Evolutionary conservation across 2,113 vertebrate species (phyloP), one percentile per base, ranked within the genome.

Genomic region (Emydocephalus ijimae): DNA sequence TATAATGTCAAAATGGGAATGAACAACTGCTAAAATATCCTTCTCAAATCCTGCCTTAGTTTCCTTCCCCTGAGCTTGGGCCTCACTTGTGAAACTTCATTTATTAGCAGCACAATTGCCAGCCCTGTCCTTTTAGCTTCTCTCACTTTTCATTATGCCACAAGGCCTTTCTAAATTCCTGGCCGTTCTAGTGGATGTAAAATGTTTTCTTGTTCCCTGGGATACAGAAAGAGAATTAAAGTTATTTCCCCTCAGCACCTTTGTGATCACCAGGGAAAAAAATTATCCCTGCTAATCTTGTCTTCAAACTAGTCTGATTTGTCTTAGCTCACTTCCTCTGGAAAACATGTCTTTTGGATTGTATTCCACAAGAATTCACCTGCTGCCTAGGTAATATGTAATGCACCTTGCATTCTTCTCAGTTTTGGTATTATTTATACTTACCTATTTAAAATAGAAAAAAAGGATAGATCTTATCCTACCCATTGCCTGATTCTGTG

Each of bases 51-150:
- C 95, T 92, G 85, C 56, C 89, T 94, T 89, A 26, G 91, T 95
- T 94, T 93, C 92, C 89, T 95, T 93, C 93, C 94, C 69, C 93
- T 93, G 48, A 92, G 52, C 54, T 93, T 43, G 90, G 93, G 92
- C 91, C 57, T 95, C 91, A 93, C 74, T 92, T 88, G 15, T 0
- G 93, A 89, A 92, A 92, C 91, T 90, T 88, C 61, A 94, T 50
- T 90, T 94, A 81, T 90, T 91, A 57, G 88, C 91, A 92, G 52
- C 52, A 95, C 48, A 94, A 54, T 85, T 92, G 87, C 87, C 89
- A 59, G 81, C 39, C 81, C 91, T 81, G 85, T 90, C 89, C 91
- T 90, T 91, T 92, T 90, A 89, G 88, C 45, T 94, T 91, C 89
- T 74, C 0, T 0, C 88, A 54, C 74, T 91, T 91, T 74, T 92